Conservation (phyloP, 1,140 invertebrate genomes). For the Drosophila paulistorum region DNA sequence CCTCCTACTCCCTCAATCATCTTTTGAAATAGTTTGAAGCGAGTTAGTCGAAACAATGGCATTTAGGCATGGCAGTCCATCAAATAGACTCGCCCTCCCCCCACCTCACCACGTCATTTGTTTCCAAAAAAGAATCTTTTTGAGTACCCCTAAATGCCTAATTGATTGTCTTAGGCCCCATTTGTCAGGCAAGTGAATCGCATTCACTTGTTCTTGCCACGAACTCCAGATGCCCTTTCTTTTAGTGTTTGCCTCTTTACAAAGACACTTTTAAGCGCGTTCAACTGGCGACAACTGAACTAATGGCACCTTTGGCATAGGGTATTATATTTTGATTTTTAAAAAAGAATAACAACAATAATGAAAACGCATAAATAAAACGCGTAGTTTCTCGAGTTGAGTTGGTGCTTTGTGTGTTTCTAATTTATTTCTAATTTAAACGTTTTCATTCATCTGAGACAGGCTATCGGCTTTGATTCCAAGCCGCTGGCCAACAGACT, state of each 20-base stretch:
- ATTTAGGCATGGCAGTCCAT: constrained; percentile 33
- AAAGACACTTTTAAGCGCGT: too few relatives aligned
- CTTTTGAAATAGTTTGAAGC: constrained; percentile 53
- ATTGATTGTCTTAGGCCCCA: constrained; percentile 67
- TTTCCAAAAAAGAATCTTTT: constrained; percentile 35
- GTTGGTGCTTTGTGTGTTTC: constrained; percentile 22
- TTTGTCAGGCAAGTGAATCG: constrained; percentile 55
- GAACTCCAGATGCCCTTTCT: not conserved
- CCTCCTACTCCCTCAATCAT: too few relatives aligned
- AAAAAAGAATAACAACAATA: constrained; percentile 55
- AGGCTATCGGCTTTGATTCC: constrained; percentile 62
- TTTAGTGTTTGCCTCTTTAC: too few relatives aligned
- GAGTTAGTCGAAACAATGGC: constrained; percentile 53
- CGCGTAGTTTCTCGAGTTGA: constrained; percentile 75
- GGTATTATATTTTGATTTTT: constrained; percentile 44
- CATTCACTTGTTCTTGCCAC: constrained; percentile 1
- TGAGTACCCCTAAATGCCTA: constrained; percentile 55
- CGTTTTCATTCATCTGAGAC: constrained; percentile 70
- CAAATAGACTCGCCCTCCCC: not conserved
- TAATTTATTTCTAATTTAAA: constrained; percentile 75
- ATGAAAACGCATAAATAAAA: constrained; percentile 46
- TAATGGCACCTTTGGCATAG: not conserved
- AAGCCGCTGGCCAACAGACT: constrained; percentile 22
- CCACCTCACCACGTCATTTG: constrained; percentile 12
- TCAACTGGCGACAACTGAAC: too few relatives aligned